These are phyloP conservation scores for Pollachius pollachius DNA, from an alignment of 2,113 vertebrate genomes.

Conservation along the genomic window DNA sequence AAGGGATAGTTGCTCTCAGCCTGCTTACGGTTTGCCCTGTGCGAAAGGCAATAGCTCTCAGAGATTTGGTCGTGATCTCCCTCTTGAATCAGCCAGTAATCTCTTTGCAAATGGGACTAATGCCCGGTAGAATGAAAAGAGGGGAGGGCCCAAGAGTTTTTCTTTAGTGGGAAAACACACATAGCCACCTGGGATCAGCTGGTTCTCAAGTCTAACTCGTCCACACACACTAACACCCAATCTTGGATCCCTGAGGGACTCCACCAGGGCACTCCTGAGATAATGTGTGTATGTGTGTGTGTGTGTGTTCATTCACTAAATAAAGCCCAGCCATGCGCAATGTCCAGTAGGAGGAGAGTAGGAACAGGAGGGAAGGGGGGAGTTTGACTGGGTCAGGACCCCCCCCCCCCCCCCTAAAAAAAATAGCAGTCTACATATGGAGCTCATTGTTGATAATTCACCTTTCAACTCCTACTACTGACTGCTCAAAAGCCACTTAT, in stretches of 20 bases:
- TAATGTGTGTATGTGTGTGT: slow-evolving; percentile 14
- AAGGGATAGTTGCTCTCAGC: slow-evolving; percentile 22
- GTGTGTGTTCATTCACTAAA: slow-evolving; percentile 1
- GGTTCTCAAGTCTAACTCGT: slow-evolving; percentile 38
- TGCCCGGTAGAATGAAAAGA: slow-evolving; percentile 38
- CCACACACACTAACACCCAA: slow-evolving; percentile 44
- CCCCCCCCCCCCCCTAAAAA: slow-evolving; percentile 10
- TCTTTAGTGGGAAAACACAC: slow-evolving; percentile 52
- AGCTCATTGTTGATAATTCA: slow-evolving; percentile 13
- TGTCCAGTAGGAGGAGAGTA: slow-evolving; percentile 22
- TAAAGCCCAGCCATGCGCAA: slow-evolving; percentile 28
- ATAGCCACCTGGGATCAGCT: slow-evolving; percentile 36
- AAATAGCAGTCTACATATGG: slow-evolving; percentile 30
- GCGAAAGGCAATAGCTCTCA: slow-evolving; percentile 38
- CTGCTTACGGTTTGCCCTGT: slow-evolving; percentile 21
- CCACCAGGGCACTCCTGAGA: slow-evolving; percentile 37
- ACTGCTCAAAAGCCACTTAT: not conserved
- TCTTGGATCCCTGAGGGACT: slow-evolving; percentile 37
- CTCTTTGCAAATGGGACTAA: slow-evolving; percentile 42
- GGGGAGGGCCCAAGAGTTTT: slow-evolving; percentile 21
- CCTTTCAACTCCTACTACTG: not conserved
- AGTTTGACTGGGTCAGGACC: slow-evolving; percentile 21
- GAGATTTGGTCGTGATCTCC: slow-evolving; percentile 36
- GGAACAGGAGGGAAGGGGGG: slow-evolving; percentile 16
- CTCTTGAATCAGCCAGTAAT: slow-evolving; percentile 33